Evolutionary conservation across 2,113 vertebrate genomes (phyloP).

Genomic region (Sterrhoptilus dennistouni): DNA sequence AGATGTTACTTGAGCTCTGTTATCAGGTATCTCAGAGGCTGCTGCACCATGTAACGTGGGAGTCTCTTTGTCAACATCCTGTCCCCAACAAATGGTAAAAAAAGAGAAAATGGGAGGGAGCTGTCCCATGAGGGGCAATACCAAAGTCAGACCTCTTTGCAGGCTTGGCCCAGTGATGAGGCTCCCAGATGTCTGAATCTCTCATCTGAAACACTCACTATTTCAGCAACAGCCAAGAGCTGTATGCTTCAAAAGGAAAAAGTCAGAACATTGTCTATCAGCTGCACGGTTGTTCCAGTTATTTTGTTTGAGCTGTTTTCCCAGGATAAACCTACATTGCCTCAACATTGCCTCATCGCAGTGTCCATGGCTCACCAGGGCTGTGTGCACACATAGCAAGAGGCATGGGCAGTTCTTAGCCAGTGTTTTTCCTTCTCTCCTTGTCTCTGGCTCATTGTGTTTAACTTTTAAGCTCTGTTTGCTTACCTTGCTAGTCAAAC

Average conservation of each 20-base stretch:
- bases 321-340: neutral
- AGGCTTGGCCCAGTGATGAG: neutral
- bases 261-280: neutral
- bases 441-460: neutral
- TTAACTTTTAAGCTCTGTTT: slow-evolving; percentile 28
- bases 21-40: neutral
- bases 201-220: neutral
- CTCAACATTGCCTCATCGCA: neutral
- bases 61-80: neutral
- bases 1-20: neutral
- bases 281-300: neutral
- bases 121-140: neutral
- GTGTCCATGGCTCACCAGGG: neutral
- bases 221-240: neutral
- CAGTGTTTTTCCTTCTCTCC: neutral
- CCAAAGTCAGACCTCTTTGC: neutral
- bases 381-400: rapidly evolving
- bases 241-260: neutral
- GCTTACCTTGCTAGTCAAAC: slow-evolving; percentile 42
- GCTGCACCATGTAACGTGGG: rapidly evolving
- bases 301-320: neutral
- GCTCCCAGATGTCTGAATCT: neutral
- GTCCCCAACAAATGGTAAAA: neutral
- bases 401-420: neutral
- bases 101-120: neutral